Conservation (phyloP, 2,797 vertebrate species). For the Pagetopsis macropterus region DNA sequence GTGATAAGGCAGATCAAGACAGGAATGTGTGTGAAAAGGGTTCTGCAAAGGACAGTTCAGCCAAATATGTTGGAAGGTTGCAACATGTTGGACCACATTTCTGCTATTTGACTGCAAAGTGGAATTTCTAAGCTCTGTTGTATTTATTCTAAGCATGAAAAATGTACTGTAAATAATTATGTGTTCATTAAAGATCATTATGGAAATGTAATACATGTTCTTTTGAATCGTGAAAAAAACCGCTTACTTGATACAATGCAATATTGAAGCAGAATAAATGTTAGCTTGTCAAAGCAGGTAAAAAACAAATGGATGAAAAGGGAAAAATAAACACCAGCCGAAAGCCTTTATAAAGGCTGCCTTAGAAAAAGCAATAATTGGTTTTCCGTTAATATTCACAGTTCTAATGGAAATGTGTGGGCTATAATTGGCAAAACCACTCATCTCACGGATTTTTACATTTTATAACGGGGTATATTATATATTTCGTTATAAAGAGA, state of each 20-base stretch:
- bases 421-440: no score
- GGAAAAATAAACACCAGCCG: no score
- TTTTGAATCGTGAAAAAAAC: not conserved
- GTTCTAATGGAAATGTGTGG: no score
- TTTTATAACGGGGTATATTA: not conserved
- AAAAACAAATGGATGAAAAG: not conserved
- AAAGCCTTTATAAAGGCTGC: not conserved
- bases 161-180: slow-evolving; percentile 48
- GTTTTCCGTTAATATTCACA: not conserved
- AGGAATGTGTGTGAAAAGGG: not conserved
- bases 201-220: not conserved
- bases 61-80: slow-evolving; percentile 11
- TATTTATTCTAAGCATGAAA: not conserved
- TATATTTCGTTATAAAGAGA: no score
- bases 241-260: not conserved
- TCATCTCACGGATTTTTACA: not conserved
- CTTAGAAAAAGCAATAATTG: not conserved
- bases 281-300: not conserved
- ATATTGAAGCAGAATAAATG: not conserved
- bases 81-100: slow-evolving; percentile 34
- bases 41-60: not conserved
- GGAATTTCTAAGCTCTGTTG: slow-evolving; percentile 2
- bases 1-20: not conserved
- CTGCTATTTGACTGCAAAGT: slow-evolving; percentile 8
- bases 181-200: slow-evolving; percentile 46